Evolutionary conservation across 2,797 vertebrate genomes (phyloP).

Genomic region (Gallinago nigripennis): DNA sequence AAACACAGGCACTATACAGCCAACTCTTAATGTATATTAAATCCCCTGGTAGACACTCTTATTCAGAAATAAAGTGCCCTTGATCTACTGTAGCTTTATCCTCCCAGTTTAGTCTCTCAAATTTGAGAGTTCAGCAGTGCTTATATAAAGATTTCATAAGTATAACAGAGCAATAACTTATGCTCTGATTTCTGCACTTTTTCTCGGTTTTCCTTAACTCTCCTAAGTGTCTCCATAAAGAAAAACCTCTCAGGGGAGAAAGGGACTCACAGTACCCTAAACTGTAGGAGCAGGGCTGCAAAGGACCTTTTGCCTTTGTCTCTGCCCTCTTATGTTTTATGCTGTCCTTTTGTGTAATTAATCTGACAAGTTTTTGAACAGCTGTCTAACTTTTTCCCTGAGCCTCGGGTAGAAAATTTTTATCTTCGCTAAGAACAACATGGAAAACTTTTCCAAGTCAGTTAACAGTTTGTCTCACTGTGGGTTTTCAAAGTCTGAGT

Average conservation of each 20-base stretch:
- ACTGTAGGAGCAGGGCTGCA: not conserved
- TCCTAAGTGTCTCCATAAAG: not conserved
- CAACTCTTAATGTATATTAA: conserved; percentile 32
- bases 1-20: not conserved
- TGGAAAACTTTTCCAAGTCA: conserved; percentile 65
- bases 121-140: conserved; percentile 15
- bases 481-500: conserved; percentile 67
- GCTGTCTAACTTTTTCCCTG: conserved; percentile 11
- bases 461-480: conserved; percentile 53
- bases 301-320: conserved; percentile 2
- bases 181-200: not conserved
- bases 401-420: conserved; percentile 1
- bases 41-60: conserved; percentile 4
- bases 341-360: conserved; percentile 11
- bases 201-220: not conserved
- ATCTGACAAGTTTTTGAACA: conserved; percentile 59
- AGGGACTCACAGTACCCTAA: not conserved
- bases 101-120: not conserved
- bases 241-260: not conserved
- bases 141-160: not conserved
- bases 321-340: not conserved
- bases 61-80: conserved; percentile 35
- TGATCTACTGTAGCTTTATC: conserved; percentile 37
- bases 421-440: not conserved
- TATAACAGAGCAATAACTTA: conserved; percentile 35